Evolutionary conservation across 2,797 vertebrate species (phyloP).

Genomic region (Sebastes steindachneri): DNA sequence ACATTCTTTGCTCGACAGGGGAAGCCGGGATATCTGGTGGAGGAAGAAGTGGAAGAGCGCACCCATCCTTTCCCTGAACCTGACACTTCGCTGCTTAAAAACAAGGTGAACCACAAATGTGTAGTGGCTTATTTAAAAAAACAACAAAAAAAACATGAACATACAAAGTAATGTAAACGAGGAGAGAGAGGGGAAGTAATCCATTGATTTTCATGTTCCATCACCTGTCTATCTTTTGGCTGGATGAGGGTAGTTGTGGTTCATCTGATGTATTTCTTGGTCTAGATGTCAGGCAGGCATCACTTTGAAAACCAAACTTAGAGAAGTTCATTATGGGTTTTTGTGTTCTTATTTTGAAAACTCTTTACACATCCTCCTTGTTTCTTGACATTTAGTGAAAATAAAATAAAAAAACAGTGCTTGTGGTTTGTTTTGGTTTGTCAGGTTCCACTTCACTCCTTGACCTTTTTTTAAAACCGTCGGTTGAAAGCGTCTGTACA

Average conservation of each 20-base stretch:
- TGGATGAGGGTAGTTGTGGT: slow-evolving; percentile 72
- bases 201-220: slow-evolving; percentile 50
- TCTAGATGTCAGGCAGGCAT: slow-evolving; percentile 54
- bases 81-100: slow-evolving; percentile 92
- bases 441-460: slow-evolving; percentile 73
- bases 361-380: slow-evolving; percentile 67
- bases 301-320: slow-evolving; percentile 69
- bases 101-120: slow-evolving; percentile 99
- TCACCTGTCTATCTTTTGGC: slow-evolving; percentile 47
- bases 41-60: slow-evolving; percentile 88
- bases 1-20: slow-evolving; percentile 90
- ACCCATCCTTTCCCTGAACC: slow-evolving; percentile 87
- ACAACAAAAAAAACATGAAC: slow-evolving; percentile 42
- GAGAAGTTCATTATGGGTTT: slow-evolving; percentile 53
- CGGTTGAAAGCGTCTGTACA: slow-evolving; percentile 69
- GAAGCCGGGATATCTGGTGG: slow-evolving; percentile 85
- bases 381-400: slow-evolving; percentile 79
- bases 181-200: slow-evolving; percentile 6
- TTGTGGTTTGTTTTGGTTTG: slow-evolving; percentile 82
- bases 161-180: slow-evolving; percentile 47
- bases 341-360: slow-evolving; percentile 58
- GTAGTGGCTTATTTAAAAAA: slow-evolving; percentile 91
- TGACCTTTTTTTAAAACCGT: slow-evolving; percentile 54
- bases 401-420: slow-evolving; percentile 68
- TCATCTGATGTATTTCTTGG: slow-evolving; percentile 75